phyloP scores from a whole-genome alignment of 2,113 vertebrate species.

The Hippocampus guttulatus region DNA sequence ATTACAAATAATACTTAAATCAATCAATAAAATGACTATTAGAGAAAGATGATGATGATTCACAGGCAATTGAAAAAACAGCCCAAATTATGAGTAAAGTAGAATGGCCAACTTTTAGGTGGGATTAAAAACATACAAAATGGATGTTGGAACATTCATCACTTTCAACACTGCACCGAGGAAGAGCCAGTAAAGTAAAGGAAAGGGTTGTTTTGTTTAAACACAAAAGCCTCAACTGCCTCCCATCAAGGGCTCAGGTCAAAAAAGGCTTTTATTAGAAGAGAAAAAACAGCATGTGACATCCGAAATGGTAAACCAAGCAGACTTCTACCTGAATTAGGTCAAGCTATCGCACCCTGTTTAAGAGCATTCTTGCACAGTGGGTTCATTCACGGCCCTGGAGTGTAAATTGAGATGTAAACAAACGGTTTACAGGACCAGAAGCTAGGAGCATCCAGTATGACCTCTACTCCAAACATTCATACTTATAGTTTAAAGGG shows the following conservation, averaged over 20 bases:
- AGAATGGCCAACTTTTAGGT: neutral
- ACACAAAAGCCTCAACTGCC: neutral
- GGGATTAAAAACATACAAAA: neutral
- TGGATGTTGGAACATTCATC: neutral
- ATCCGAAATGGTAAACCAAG: slow-evolving; percentile 13
- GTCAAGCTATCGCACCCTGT: slow-evolving; percentile 27
- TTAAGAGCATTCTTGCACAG: slow-evolving; percentile 33
- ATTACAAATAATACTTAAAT: too few species aligned
- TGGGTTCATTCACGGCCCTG: slow-evolving; percentile 39
- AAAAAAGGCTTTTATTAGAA: slow-evolving; percentile 11
- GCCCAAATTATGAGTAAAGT: neutral
- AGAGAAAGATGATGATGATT: neutral
- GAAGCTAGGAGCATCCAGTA: slow-evolving; percentile 21
- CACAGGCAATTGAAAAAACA: neutral
- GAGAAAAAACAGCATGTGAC: slow-evolving; percentile 25
- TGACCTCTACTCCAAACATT: slow-evolving; percentile 39
- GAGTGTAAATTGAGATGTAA: slow-evolving; percentile 55
- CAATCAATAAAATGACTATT: neutral
- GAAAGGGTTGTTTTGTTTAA: neutral
- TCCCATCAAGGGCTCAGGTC: neutral
- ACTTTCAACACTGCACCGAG: neutral
- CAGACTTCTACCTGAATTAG: slow-evolving; percentile 33
- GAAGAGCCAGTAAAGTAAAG: neutral
- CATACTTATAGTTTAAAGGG: slow-evolving; percentile 7
- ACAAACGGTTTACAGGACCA: slow-evolving; percentile 49